Evolutionary conservation across 2,797 vertebrate species (phyloP), one percentile per base, ranked within the genome.

Genomic region (Centroberyx gerrardi): DNA sequence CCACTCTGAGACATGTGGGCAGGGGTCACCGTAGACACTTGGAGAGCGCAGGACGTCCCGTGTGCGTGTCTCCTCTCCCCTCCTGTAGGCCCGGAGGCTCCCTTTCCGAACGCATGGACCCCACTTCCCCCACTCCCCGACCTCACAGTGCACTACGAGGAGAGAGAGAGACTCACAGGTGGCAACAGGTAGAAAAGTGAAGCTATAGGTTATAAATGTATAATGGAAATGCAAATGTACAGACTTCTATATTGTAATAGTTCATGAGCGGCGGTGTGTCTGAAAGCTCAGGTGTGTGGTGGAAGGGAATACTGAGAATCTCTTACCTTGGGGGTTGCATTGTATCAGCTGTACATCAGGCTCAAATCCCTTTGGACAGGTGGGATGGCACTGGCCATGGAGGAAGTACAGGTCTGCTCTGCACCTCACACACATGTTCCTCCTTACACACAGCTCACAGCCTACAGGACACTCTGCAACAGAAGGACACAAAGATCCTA

Each of bases 381-480:
- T 95, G 86, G 93, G 93, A 92, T 96, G 94, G 90, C 97, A 98
- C 92, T 94, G 96, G 80, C 95, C 96, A 42, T 93, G 94, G 84
- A 95, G 93, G 72, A 94, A 92, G 88, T 96, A 96, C 90, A 96
- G 94, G 74, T 95, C 95, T 87, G 90, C 95, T 94, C 94, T 95
- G 90, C 97, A 97, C 61, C 95, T 96, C 68, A 93, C 94, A 88
- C 97, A 98, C 91, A 95, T 91, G 90, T 95, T 96, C 90, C 92
- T 95, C 89, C 90, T 95, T 92, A 95, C 95, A 90, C 97, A 97
- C 87, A 92, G 91, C 81, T 97, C 96, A 92, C 96, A 98, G 86
- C 96, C 97, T 85, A 90, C 76, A 91, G 96, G 96, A 87, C 97
- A 97, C 92, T 96, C 97, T 97, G 93, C 88, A 92, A 91, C 4